phyloP scores from a whole-genome alignment of 2,888 invertebrate genomes.

The Nezara viridula region DNA sequence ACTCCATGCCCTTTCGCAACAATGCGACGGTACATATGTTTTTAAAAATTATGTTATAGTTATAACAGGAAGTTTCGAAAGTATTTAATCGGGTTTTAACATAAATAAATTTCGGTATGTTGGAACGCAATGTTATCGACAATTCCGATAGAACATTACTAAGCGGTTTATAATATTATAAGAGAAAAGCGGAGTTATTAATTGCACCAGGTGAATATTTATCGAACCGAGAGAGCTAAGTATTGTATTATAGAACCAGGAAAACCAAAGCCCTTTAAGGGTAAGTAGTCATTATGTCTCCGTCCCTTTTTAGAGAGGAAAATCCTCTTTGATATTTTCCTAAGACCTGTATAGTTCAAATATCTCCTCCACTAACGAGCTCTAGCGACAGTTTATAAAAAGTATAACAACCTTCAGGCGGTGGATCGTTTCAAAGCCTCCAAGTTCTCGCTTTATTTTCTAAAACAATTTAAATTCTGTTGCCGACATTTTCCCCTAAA shows the following conservation, averaged over 20 bases:
- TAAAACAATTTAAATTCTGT: too few relatives aligned
- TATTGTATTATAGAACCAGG: not conserved
- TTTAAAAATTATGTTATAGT: too few relatives aligned
- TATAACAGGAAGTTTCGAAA: too few relatives aligned
- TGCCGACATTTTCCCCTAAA: too few relatives aligned
- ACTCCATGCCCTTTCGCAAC: too few relatives aligned
- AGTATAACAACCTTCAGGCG: not conserved
- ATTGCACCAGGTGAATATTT: not conserved
- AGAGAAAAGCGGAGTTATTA: not conserved
- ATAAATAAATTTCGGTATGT: too few relatives aligned
- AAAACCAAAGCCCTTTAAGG: constrained; percentile 6
- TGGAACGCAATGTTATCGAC: not conserved
- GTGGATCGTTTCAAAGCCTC: too few relatives aligned
- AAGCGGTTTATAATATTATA: not conserved
- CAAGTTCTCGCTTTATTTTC: too few relatives aligned
- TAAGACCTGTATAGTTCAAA: not conserved
- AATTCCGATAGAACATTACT: not conserved
- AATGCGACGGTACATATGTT: too few relatives aligned
- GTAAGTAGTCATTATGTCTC: not conserved
- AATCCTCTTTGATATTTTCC: not conserved
- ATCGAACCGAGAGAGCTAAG: not conserved
- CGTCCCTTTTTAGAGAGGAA: not conserved
- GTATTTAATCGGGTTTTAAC: too few relatives aligned
- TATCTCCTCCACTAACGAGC: not conserved
- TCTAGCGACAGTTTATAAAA: not conserved